A percentile compares a stretch with the other conserved stretches of the same genome.
Evolutionary conservation across 2,113 vertebrate species (phyloP).

Genomic region (Dicrurus megarhynchus): DNA sequence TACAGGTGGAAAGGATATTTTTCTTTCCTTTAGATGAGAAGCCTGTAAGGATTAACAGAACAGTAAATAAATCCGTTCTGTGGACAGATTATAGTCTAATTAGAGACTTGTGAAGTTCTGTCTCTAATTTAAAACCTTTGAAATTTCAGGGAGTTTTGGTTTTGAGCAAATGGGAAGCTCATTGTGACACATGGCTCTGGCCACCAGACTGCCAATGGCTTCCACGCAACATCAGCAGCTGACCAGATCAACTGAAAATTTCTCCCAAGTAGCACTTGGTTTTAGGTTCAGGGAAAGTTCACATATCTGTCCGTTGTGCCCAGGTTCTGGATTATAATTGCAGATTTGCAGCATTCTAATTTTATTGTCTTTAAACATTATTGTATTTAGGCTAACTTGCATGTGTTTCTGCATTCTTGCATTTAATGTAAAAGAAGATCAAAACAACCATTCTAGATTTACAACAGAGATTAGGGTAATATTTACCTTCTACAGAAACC

Average conservation of each 20-base stretch:
- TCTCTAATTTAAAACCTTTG: not conserved
- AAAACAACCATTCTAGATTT: not conserved
- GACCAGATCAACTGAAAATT: not conserved
- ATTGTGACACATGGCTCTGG: not conserved
- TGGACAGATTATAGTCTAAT: not conserved
- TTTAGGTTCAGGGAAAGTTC: slow-evolving; percentile 25
- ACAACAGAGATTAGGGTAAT: not conserved
- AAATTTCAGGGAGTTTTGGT: not conserved
- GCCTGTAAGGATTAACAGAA: not conserved
- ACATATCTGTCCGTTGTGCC: not conserved
- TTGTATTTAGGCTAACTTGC: not conserved
- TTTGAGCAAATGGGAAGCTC: not conserved
- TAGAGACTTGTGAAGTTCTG: not conserved
- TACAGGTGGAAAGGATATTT: not conserved
- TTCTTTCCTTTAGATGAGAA: not conserved
- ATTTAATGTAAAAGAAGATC: not conserved
- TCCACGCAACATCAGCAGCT: not conserved
- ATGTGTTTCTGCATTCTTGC: not conserved
- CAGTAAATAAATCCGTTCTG: not conserved
- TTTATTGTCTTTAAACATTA: slow-evolving; percentile 10
- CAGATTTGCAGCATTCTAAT: not conserved
- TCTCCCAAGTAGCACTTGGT: not conserved
- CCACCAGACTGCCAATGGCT: not conserved
- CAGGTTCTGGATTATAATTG: not conserved
- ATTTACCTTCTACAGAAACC: not conserved